A percentile compares a stretch with the other conserved stretches of the same genome.
These are phyloP conservation scores for Myiozetetes cayanensis DNA, from an alignment of 2,113 vertebrate species.

Conservation along the genomic window DNA sequence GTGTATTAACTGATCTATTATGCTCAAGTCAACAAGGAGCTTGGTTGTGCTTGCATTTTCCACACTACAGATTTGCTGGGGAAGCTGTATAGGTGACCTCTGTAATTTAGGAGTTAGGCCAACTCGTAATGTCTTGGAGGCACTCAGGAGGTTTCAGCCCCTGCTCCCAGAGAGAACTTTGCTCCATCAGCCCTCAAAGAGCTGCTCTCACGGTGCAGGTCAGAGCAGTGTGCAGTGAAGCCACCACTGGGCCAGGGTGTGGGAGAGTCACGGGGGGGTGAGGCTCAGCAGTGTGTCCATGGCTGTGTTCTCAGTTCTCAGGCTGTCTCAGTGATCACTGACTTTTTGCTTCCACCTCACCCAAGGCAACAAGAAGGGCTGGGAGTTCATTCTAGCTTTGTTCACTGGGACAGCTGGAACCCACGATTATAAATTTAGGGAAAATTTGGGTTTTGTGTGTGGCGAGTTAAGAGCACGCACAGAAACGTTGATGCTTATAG, in stretches of 20 bases:
- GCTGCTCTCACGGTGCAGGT: rapidly evolving
- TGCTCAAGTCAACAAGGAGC: background rate
- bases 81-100: rapidly evolving
- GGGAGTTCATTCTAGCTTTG: background rate
- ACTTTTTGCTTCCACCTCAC: background rate
- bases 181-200: rapidly evolving
- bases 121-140: background rate
- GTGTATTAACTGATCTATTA: background rate
- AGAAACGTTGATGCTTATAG: rapidly evolving
- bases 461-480: rapidly evolving
- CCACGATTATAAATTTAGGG: rapidly evolving
- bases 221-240: background rate
- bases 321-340: rapidly evolving
- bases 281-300: rapidly evolving
- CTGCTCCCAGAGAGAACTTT: background rate
- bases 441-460: too few species aligned
- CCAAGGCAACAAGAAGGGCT: background rate
- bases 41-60: rapidly evolving
- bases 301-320: background rate
- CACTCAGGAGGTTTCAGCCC: background rate
- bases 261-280: rapidly evolving
- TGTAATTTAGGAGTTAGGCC: background rate
- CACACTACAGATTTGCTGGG: rapidly evolving
- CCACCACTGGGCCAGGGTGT: rapidly evolving
- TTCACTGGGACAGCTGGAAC: background rate